Percentiles rank a stretch among this genome's conserved stretches.
phyloP scores from a whole-genome alignment of 2,888 invertebrate species.

The Dolichomitus sp. region DNA sequence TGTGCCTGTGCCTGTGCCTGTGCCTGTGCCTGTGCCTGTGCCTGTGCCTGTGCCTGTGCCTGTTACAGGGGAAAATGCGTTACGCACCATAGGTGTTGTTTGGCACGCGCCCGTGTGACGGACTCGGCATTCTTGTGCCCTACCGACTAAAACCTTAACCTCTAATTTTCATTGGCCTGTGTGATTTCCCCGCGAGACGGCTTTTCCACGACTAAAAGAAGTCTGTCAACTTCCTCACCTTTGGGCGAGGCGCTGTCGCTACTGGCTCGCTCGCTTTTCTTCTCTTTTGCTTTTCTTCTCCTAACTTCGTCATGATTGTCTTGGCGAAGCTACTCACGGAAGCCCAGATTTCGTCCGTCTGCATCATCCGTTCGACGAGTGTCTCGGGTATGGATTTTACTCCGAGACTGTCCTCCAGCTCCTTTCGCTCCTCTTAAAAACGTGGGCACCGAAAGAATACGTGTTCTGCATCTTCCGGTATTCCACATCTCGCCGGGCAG shows the following conservation, averaged over 20 bases:
- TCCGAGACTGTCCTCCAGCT: slow-evolving; percentile 23
- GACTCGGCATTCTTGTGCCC: slow-evolving; percentile 38
- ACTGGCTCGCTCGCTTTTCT: slow-evolving; percentile 15
- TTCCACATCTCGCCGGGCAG: neutral
- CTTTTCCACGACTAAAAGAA: slow-evolving; percentile 23
- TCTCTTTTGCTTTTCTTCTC: slow-evolving; percentile 32
- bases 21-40: too few species aligned
- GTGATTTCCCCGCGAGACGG: slow-evolving; percentile 37
- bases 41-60: too few species aligned
- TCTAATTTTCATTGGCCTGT: slow-evolving; percentile 28
- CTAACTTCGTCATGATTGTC: slow-evolving; percentile 25
- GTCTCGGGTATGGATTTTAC: slow-evolving; percentile 13
- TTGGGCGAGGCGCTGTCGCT: neutral
- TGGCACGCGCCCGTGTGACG: slow-evolving; percentile 31
- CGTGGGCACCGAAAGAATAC: slow-evolving; percentile 23
- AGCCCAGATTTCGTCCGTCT: slow-evolving; percentile 21
- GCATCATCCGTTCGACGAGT: slow-evolving; percentile 11
- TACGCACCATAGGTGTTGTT: slow-evolving; percentile 37
- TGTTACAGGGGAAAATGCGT: slow-evolving; percentile 46
- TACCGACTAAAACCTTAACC: slow-evolving; percentile 53
- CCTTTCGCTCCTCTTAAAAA: neutral
- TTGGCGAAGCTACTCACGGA: slow-evolving; percentile 26
- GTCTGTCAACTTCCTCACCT: neutral
- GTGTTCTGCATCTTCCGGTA: slow-evolving; percentile 11
- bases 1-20: too few species aligned